Conservation (phyloP, 2,113 vertebrate genomes). For the Solea solea region DNA sequence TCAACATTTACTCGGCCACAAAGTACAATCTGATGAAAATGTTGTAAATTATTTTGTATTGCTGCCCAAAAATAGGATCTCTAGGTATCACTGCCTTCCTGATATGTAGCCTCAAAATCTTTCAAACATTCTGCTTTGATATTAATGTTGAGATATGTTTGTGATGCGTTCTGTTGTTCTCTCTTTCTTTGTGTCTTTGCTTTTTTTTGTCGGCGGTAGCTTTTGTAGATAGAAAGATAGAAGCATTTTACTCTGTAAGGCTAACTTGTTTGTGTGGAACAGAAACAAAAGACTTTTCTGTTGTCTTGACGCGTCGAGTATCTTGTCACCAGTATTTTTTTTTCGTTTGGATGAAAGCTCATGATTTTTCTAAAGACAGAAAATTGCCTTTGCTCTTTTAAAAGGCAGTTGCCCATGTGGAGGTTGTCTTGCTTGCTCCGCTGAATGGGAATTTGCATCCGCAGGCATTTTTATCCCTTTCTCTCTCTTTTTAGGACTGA, state of each 20-base stretch:
- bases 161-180: conserved; percentile 18
- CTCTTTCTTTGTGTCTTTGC: conserved; percentile 33
- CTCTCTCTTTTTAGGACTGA: conserved; percentile 19
- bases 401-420: conserved; percentile 44
- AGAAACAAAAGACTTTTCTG: conserved; percentile 28
- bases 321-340: conserved; percentile 66
- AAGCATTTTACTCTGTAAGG: conserved; percentile 30
- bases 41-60: conserved; percentile 79
- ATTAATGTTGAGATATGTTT: conserved; percentile 49
- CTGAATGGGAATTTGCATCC: conserved; percentile 39
- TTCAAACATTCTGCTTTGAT: conserved; percentile 60
- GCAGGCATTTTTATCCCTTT: background rate
- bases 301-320: conserved; percentile 46
- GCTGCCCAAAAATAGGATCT: conserved; percentile 68
- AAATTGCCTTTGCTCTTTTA: conserved; percentile 57
- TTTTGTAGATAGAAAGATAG: conserved; percentile 50
- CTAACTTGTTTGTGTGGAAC: conserved; percentile 41
- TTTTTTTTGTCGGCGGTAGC: conserved; percentile 41
- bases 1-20: conserved; percentile 61
- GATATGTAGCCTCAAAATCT: conserved; percentile 74
- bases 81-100: conserved; percentile 72
- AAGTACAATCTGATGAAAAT: conserved; percentile 71
- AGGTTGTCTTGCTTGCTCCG: conserved; percentile 17
- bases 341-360: conserved; percentile 43
- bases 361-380: conserved; percentile 41